A percentile compares a stretch with the other conserved stretches of the same genome.
Evolutionary conservation across 2,797 vertebrate genomes (phyloP).

Genomic region (Meda fulgida): DNA sequence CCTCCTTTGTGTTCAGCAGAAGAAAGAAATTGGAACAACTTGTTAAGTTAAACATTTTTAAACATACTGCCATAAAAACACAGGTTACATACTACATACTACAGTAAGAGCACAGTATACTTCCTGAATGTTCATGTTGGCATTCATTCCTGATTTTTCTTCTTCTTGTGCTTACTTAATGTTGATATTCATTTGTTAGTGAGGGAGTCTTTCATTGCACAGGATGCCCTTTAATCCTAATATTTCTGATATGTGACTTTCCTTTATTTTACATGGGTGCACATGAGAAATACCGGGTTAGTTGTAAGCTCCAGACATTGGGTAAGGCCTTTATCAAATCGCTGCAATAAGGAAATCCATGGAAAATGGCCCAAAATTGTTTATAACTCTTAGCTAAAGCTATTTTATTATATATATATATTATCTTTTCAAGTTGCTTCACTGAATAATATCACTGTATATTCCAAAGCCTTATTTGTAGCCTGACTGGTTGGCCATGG

Average conservation of each 20-base stretch:
- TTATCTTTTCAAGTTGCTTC: not conserved
- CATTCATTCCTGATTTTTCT: not conserved
- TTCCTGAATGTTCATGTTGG: not conserved
- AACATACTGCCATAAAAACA: not conserved
- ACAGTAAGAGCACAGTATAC: not conserved
- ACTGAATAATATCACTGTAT: not conserved
- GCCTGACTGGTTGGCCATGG: not conserved
- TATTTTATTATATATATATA: not conserved
- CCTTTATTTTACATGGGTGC: not conserved
- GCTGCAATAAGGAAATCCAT: not conserved
- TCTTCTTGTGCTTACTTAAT: not conserved
- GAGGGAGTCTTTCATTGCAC: not conserved
- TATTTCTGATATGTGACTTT: not conserved
- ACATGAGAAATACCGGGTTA: not conserved
- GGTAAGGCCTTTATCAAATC: not conserved
- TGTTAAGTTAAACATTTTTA: not conserved
- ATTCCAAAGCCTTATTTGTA: not conserved
- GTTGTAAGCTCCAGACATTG: not conserved
- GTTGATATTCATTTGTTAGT: not conserved
- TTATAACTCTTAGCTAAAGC: not conserved
- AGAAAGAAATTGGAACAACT: not conserved
- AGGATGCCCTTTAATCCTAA: conserved; percentile 4
- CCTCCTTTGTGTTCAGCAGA: not conserved
- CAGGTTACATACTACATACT: not conserved
- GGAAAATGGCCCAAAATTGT: not conserved